A percentile compares a stretch with the other conserved stretches of the same genome.
phyloP scores from a whole-genome alignment of 1,140 invertebrate genomes.

The Drosophila repletoides region DNA sequence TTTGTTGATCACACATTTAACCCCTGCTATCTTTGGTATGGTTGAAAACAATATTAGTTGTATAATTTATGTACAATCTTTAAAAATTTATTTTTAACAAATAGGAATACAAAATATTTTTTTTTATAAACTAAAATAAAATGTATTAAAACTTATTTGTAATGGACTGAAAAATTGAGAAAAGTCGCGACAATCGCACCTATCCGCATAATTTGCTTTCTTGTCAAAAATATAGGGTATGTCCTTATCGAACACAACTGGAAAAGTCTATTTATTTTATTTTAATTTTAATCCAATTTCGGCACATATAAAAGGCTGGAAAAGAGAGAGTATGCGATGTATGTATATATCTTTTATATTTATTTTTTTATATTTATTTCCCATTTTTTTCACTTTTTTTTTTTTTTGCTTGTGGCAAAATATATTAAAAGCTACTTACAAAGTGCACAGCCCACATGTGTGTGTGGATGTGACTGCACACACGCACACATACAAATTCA shows the following conservation, averaged over 20 bases:
- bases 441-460: conserved; percentile 64
- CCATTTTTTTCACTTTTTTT: conserved; percentile 37
- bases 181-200: too few species aligned
- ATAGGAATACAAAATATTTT: too few species aligned
- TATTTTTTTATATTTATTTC: conserved; percentile 20
- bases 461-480: conserved; percentile 14
- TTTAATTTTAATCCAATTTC: conserved; percentile 75
- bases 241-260: background rate
- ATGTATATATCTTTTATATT: background rate
- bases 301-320: conserved; percentile 33
- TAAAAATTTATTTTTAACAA: too few species aligned
- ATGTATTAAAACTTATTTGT: too few species aligned
- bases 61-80: too few species aligned
- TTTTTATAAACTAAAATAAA: too few species aligned
- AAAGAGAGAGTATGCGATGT: background rate
- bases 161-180: too few species aligned
- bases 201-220: too few species aligned
- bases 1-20: too few species aligned
- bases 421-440: conserved; percentile 81
- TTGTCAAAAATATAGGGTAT: background rate
- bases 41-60: too few species aligned
- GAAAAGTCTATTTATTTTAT: conserved; percentile 44
- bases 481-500: conserved; percentile 54
- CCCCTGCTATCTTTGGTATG: too few species aligned
- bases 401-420: conserved; percentile 67